Base-by-base conservation (phyloP, 2,797 vertebrate genomes). In the Sebastes hubbsi region DNA sequence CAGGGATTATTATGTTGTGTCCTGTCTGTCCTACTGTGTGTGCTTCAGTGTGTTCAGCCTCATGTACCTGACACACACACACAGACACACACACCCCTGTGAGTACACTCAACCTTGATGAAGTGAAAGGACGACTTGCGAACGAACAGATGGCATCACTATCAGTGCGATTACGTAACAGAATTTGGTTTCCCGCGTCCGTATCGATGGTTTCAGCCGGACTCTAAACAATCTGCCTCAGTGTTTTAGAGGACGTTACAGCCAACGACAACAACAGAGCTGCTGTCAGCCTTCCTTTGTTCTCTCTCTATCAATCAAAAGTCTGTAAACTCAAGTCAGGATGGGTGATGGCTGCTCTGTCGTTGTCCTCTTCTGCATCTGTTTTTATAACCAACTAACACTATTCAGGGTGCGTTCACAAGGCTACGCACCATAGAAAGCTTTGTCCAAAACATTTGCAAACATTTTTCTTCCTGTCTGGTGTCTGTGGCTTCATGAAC, bases 91-190 rank as follows among this genome's bases (percentile, higher is more conserved):
- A 58, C 66, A 77, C 58, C n/a, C 55, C 65, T 62, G 68, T 59
- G 75, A 85, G 77, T 10, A 90, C 78, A 88, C 74, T 81, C 92
- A 92, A 91, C 92, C 92, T 94, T 92, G 89, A 91, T 89, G 83
- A 88, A 88, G 84, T 87, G 81, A 87, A 90, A 92, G 92, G 91
- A 91, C 87, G 55, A 86, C 85, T 87, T 77, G 78, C 69, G 18
- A 90, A 73, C 3, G 64, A 93, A 81, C 88, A 90, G 90, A 92
- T 92, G 89, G 90, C 89, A 64, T 91, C 89, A 71, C 89, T 89
- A 89, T 91, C 85, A 64, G 75, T 30, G 65, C 56, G 14, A 78
- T 90, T 92, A 87, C 70, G 62, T 81, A 91, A 92, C 81, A 81
- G 81, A 83, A 76, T 92, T 87, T 86, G 72, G 66, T 87, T 90